Percentiles rank a stretch among this genome's conserved stretches.
Evolutionary conservation across 2,113 vertebrate species (phyloP).

Genomic region (Xerus inauris): DNA sequence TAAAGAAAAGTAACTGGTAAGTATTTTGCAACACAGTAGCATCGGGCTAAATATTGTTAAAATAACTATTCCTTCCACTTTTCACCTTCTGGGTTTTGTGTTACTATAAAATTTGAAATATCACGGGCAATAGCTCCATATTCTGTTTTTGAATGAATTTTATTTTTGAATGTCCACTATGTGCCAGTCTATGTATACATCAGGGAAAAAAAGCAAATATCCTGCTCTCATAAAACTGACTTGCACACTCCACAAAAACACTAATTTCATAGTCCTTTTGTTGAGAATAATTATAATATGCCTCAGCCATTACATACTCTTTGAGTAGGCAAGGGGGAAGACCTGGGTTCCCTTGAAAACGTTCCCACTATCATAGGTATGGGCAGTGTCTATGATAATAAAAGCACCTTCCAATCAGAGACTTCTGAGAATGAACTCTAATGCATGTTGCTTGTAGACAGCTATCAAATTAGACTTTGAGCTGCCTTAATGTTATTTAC

Average conservation of each 20-base stretch:
- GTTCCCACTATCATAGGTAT: neutral
- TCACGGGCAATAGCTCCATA: neutral
- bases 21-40: neutral
- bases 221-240: neutral
- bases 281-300: neutral
- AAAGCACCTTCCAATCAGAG: neutral
- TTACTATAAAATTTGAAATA: constrained; percentile 10
- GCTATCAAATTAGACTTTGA: neutral
- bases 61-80: neutral
- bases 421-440: neutral
- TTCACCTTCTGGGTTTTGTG: neutral
- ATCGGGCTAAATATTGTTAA: neutral
- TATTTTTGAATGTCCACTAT: neutral
- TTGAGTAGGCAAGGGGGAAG: neutral
- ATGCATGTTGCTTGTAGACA: neutral
- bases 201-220: neutral
- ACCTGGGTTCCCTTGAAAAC: neutral
- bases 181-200: neutral
- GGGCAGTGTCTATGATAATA: neutral
- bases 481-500: neutral
- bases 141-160: neutral
- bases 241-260: neutral
- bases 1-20: neutral
- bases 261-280: neutral
- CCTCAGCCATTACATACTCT: neutral